These are phyloP conservation scores for Micronycteris hirsuta DNA, from an alignment of 2,113 vertebrate genomes.

Conservation along the genomic window DNA sequence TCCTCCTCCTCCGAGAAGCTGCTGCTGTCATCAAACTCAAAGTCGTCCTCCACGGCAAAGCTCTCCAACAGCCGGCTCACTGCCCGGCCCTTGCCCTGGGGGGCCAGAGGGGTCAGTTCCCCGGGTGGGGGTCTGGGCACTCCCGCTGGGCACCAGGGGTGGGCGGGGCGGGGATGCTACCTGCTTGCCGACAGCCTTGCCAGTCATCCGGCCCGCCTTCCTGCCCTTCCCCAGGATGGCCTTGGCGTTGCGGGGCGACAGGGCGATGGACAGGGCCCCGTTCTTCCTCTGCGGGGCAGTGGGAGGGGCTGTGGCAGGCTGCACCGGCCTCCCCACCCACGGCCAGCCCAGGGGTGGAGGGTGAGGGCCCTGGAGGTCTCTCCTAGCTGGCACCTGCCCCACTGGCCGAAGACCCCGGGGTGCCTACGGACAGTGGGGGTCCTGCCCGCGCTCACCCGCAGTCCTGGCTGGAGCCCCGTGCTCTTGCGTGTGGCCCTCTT, in stretches of 20 bases:
- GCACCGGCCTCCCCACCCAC: neutral
- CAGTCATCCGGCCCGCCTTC: slow-evolving; percentile 82
- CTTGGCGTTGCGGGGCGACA: slow-evolving; percentile 83
- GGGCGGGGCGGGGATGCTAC: slow-evolving; percentile 40
- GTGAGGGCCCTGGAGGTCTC: neutral
- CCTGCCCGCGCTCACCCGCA: slow-evolving; percentile 73
- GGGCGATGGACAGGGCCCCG: slow-evolving; percentile 80
- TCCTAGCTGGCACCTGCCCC: fast-evolving
- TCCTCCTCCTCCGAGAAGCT: slow-evolving; percentile 84
- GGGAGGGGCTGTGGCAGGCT: neutral
- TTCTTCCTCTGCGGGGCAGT: slow-evolving; percentile 82
- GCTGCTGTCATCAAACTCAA: slow-evolving; percentile 91
- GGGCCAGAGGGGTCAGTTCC: neutral
- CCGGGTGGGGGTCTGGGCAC: fast-evolving
- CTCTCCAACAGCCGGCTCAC: slow-evolving; percentile 95
- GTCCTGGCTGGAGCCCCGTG: slow-evolving; percentile 80
- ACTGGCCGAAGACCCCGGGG: fast-evolving
- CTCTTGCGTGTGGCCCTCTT: slow-evolving; percentile 91
- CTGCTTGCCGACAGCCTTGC: slow-evolving; percentile 82
- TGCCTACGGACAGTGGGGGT: neutral
- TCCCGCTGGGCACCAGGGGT: fast-evolving
- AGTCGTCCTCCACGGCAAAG: slow-evolving; percentile 92
- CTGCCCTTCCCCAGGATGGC: slow-evolving; percentile 83
- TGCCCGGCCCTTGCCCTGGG: slow-evolving; percentile 87
- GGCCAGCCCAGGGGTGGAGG: fast-evolving